Conservation (phyloP, 2,113 vertebrate genomes). For the Odocoileus hemionus region DNA sequence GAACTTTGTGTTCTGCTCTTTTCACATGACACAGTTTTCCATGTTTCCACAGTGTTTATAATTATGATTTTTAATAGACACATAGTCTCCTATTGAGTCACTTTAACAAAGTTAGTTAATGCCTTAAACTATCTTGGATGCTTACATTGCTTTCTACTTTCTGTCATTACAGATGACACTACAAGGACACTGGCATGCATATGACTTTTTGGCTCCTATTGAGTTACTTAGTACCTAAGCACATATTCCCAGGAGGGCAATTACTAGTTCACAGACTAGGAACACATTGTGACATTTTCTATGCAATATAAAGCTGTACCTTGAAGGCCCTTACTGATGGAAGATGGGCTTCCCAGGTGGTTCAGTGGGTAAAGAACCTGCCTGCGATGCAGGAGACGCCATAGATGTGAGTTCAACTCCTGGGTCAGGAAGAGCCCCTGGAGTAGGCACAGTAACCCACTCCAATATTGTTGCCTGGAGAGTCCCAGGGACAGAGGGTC, state of each 20-base stretch:
- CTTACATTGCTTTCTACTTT: background rate
- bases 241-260: background rate
- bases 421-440: background rate
- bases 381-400: fast-evolving
- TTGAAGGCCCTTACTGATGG: background rate
- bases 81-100: background rate
- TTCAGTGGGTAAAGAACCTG: background rate
- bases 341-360: background rate
- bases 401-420: background rate
- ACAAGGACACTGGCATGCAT: background rate
- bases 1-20: conserved; percentile 6
- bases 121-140: background rate
- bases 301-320: background rate
- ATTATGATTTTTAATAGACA: background rate
- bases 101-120: background rate
- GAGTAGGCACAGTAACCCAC: background rate
- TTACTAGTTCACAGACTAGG: background rate
- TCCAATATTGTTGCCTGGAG: background rate
- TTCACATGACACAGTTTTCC: background rate
- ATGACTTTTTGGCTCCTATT: background rate
- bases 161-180: background rate
- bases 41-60: background rate
- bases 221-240: background rate
- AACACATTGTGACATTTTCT: background rate
- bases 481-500: background rate